Evolutionary conservation across 2,113 vertebrate species (phyloP), one percentile per base, ranked within the genome.

Genomic region (Oryzias curvinotus): DNA sequence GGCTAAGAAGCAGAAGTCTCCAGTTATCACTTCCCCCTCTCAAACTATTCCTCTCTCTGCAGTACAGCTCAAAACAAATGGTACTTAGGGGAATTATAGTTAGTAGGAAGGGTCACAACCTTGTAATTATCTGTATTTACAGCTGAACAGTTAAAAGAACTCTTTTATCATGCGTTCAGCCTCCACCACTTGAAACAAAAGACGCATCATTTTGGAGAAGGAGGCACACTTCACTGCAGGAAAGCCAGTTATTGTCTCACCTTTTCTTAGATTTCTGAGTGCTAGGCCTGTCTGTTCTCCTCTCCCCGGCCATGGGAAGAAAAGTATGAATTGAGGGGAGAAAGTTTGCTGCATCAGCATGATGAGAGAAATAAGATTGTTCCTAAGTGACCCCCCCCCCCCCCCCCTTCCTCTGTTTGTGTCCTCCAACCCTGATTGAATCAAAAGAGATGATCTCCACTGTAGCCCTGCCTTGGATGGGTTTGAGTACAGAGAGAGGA

Each of bases 401-500:
- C 48, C 25, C 42, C 52, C 66, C 47, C 42, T 26, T 46, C 25
- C 15, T 7, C 73, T 18, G 19, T 76, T 66, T 78, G 58, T 58
- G 75, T 88, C 75, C 71, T 81, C 67, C 63, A 52, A 71, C 82
- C 81, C 83, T 62, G 23, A 30, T 58, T 78, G 74, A 85, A 77
- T 89, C 85, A 81, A 80, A 84, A 77, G 72, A 82, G 80, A 85
- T 88, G 85, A 82, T 66, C 50, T 76, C 26, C 58, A 47, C 66
- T 60, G 64, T 65, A 83, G 81, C 78, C 62, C 70, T 66, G 83
- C 78, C 76, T 85, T 87, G 80, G 63, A 71, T 59, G 62, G 71
- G 74, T 73, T 88, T 75, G 73, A 86, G 77, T 81, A 78, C 75
- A 79, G 73, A 80, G 65, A 53, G 64, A 70, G 65, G 65, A 52